phyloP scores from a whole-genome alignment of 2,113 vertebrate species.

The Poecile atricapillus region DNA sequence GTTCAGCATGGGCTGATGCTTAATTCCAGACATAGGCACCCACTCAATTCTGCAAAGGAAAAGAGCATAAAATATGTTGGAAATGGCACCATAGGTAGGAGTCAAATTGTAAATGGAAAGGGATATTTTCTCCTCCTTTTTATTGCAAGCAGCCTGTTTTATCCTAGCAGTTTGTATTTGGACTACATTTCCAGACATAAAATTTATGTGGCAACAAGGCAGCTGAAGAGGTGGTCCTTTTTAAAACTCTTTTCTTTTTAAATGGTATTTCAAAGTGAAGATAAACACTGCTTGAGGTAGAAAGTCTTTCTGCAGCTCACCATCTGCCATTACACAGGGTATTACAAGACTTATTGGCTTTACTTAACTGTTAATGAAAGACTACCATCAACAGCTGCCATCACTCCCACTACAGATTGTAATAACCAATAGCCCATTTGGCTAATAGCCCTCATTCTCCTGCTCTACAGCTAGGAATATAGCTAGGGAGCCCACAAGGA shows the following conservation, averaged over 20 bases:
- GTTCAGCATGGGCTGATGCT: neutral
- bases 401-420: conserved; percentile 26
- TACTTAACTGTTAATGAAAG: conserved; percentile 27
- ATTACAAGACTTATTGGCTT: conserved; percentile 4
- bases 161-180: neutral
- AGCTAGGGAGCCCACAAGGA: neutral
- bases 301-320: neutral
- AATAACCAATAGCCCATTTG: conserved; percentile 24
- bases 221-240: neutral
- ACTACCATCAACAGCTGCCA: conserved; percentile 44
- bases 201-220: neutral
- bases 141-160: neutral
- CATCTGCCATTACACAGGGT: neutral
- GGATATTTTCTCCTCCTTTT: neutral
- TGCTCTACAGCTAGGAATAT: neutral
- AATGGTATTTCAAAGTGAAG: neutral
- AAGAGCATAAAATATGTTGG: neutral
- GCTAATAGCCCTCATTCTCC: neutral
- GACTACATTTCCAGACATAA: neutral
- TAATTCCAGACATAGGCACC: accelerated
- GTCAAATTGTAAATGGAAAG: neutral
- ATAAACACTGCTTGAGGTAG: neutral
- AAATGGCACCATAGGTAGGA: neutral
- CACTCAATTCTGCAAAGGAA: neutral
- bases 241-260: neutral